Conservation (phyloP, 1,140 invertebrate species). For the Stegodyphus dumicola region DNA sequence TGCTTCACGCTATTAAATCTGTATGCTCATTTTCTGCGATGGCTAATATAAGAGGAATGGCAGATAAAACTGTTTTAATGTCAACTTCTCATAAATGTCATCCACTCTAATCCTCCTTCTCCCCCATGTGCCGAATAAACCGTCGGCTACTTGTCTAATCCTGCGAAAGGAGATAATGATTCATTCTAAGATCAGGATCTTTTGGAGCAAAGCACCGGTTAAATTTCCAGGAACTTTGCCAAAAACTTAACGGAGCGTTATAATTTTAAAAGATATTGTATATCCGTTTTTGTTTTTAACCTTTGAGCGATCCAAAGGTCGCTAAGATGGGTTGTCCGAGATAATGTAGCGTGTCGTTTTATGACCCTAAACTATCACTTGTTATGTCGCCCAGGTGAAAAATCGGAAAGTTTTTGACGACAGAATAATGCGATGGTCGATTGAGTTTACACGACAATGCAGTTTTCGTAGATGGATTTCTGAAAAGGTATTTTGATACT, state of each 20-base stretch:
- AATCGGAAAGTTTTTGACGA: constrained; percentile 49
- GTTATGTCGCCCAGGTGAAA: constrained; percentile 48
- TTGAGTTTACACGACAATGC: constrained; percentile 46
- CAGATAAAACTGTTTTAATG: too few relatives aligned
- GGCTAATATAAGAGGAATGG: too few relatives aligned
- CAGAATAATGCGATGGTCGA: constrained; percentile 38
- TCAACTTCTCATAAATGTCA: too few relatives aligned
- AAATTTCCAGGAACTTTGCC: constrained; percentile 21
- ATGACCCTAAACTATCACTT: constrained; percentile 54
- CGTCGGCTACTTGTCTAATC: too few relatives aligned
- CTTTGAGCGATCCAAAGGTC: neutral
- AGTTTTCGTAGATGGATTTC: constrained; percentile 12
- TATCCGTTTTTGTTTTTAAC: constrained; percentile 47
- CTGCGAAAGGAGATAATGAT: too few relatives aligned
- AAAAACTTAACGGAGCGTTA: constrained; percentile 49
- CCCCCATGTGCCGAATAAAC: too few relatives aligned
- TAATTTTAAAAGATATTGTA: constrained; percentile 50
- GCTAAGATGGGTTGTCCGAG: constrained; percentile 15
- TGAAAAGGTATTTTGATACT: neutral
- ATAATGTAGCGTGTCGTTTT: constrained; percentile 55
- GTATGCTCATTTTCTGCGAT: too few relatives aligned
- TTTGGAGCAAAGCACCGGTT: too few relatives aligned
- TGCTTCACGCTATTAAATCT: too few relatives aligned
- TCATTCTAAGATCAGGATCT: too few relatives aligned
- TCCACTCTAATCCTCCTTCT: too few relatives aligned